phyloP scores from a whole-genome alignment of 2,888 invertebrate species.

The Dromius quadrimaculatus region DNA sequence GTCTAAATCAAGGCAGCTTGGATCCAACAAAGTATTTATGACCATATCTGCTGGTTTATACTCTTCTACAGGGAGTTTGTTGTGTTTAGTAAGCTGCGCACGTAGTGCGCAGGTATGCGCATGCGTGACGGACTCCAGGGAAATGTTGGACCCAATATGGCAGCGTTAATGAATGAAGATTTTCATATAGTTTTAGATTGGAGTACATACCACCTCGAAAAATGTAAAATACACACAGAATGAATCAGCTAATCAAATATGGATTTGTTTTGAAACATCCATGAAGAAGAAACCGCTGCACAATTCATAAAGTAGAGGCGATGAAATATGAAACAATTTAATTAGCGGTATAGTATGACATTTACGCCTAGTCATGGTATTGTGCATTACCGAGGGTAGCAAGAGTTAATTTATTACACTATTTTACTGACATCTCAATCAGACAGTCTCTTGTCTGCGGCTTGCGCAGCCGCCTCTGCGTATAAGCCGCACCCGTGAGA shows the following conservation, averaged over 20 bases:
- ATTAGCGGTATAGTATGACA: slow-evolving; percentile 39
- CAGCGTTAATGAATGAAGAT: slow-evolving; percentile 37
- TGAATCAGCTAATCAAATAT: slow-evolving; percentile 15
- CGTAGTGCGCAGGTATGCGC: slow-evolving; percentile 12
- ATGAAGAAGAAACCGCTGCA: background rate
- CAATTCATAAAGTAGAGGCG: slow-evolving; percentile 20
- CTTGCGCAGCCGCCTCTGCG: slow-evolving; percentile 38
- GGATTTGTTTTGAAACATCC: slow-evolving; percentile 8
- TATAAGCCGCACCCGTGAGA: slow-evolving; percentile 50
- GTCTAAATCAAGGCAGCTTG: slow-evolving; percentile 30
- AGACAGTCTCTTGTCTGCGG: slow-evolving; percentile 41
- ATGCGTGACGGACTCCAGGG: slow-evolving; percentile 24
- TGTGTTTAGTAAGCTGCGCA: slow-evolving; percentile 27
- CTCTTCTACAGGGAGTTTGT: slow-evolving; percentile 10
- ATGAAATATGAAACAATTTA: slow-evolving; percentile 50
- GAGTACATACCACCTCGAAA: slow-evolving; percentile 1
- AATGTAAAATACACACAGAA: background rate
- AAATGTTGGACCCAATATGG: slow-evolving; percentile 31
- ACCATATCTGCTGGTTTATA: slow-evolving; percentile 17
- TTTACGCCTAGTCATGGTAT: slow-evolving; percentile 32
- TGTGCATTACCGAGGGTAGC: slow-evolving; percentile 40
- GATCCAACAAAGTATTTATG: slow-evolving; percentile 39
- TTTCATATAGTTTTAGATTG: slow-evolving; percentile 41
- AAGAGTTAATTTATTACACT: slow-evolving; percentile 35
- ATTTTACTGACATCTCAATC: slow-evolving; percentile 50